These are phyloP conservation scores for Cryptocephalus moraei DNA, from an alignment of 2,888 invertebrate genomes.

Conservation along the genomic window DNA sequence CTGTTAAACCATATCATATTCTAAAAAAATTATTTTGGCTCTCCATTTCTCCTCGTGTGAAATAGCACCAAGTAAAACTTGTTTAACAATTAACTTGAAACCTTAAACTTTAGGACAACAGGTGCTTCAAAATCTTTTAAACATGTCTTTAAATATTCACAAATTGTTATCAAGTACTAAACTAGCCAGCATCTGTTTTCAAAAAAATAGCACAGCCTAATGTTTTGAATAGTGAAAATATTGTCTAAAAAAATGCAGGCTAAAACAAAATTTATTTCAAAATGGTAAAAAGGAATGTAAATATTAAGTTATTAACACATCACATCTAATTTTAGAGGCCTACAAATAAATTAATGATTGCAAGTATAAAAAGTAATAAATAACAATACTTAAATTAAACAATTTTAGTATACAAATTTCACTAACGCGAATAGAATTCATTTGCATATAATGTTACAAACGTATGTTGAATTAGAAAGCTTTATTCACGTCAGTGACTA, in stretches of 20 bases:
- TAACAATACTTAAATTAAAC: conserved; percentile 16
- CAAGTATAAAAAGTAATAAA: conserved; percentile 22
- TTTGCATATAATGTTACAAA: too few relatives aligned
- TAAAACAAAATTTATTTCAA: conserved; percentile 6
- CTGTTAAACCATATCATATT: too few relatives aligned
- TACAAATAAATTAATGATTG: conserved; percentile 19
- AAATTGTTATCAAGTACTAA: too few relatives aligned
- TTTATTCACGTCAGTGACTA: background rate
- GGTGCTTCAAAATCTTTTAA: too few relatives aligned
- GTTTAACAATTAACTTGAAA: too few relatives aligned
- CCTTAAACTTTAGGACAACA: too few relatives aligned
- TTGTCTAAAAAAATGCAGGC: conserved; percentile 12
- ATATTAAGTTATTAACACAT: conserved; percentile 14
- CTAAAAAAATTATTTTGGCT: too few relatives aligned
- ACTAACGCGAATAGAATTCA: background rate
- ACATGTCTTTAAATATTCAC: too few relatives aligned
- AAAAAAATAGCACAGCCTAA: conserved; percentile 23
- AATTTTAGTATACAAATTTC: conserved; percentile 11
- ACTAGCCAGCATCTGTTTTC: conserved; percentile 17
- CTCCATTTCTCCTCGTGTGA: too few relatives aligned
- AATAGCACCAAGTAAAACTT: too few relatives aligned
- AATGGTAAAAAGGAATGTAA: conserved; percentile 14
- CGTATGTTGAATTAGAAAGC: background rate
- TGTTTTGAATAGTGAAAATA: conserved; percentile 11
- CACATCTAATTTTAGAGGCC: conserved; percentile 9